These are phyloP conservation scores for Trilocha varians DNA, from an alignment of 2,888 invertebrate species.

Conservation along the genomic window DNA sequence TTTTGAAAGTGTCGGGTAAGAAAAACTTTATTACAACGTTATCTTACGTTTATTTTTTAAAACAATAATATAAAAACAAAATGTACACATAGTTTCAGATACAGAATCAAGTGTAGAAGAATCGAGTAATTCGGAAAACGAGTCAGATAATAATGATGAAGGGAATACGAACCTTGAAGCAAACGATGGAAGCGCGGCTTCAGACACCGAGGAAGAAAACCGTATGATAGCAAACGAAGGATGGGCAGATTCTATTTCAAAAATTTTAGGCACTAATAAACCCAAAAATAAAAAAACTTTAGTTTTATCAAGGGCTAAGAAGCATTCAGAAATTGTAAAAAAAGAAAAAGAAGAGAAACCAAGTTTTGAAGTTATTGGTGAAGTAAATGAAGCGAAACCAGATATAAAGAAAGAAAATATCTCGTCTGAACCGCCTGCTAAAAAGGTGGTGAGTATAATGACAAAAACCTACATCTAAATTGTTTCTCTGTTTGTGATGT, in stretches of 20 bases:
- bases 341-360: slow-evolving; percentile 58
- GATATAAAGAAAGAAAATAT: slow-evolving; percentile 39
- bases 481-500: too few relatives aligned
- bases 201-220: slow-evolving; percentile 21
- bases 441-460: slow-evolving; percentile 42
- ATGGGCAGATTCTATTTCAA: slow-evolving; percentile 88
- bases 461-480: too few relatives aligned
- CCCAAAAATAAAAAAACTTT: slow-evolving; percentile 82
- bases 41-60: background rate
- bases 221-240: slow-evolving; percentile 73
- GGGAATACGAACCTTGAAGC: slow-evolving; percentile 16
- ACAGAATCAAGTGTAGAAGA: slow-evolving; percentile 41
- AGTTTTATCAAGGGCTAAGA: slow-evolving; percentile 86
- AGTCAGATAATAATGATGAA: slow-evolving; percentile 23
- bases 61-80: background rate
- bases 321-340: slow-evolving; percentile 71
- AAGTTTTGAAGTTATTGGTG: slow-evolving; percentile 80
- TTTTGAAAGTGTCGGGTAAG: slow-evolving; percentile 47
- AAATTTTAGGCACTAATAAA: slow-evolving; percentile 82
- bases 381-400: slow-evolving; percentile 58
- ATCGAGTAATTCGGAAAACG: slow-evolving; percentile 34
- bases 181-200: slow-evolving; percentile 24
- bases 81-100: slow-evolving; percentile 25
- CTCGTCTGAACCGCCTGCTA: slow-evolving; percentile 36
- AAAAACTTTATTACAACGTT: too few relatives aligned